Conservation (phyloP, 2,113 vertebrate species). For the Archocentrus centrarchus region DNA sequence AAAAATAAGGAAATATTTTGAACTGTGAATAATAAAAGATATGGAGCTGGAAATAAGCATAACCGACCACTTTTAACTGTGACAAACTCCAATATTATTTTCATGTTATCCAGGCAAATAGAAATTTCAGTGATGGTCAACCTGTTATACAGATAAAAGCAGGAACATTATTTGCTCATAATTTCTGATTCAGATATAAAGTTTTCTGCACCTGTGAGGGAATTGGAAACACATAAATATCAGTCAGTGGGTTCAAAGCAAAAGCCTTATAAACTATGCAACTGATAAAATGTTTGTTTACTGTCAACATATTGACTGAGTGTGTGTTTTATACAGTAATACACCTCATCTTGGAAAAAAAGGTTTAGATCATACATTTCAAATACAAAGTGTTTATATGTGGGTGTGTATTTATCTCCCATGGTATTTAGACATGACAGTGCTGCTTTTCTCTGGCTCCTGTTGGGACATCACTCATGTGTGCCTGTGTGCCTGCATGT, state of each 20-base stretch:
- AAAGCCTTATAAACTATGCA: background rate
- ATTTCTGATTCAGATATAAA: background rate
- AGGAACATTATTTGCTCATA: background rate
- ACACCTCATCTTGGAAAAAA: background rate
- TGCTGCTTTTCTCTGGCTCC: slow-evolving; percentile 60
- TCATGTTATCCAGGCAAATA: background rate
- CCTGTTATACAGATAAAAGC: background rate
- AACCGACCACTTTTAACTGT: background rate
- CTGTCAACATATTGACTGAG: background rate
- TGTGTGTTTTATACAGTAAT: background rate
- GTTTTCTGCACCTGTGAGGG: background rate
- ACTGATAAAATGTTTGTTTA: background rate
- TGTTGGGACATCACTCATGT: slow-evolving; percentile 26
- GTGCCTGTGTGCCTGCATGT: slow-evolving; percentile 14
- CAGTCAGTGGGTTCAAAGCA: background rate
- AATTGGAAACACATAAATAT: too few relatives aligned
- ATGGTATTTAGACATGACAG: slow-evolving; percentile 45
- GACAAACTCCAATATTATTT: slow-evolving; percentile 1
- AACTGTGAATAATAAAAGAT: background rate
- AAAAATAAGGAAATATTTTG: background rate
- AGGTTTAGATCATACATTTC: background rate
- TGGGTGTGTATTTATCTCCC: background rate
- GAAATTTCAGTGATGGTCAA: background rate
- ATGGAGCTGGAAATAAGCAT: background rate
- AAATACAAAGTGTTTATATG: background rate